Percentiles rank a stretch among this genome's conserved stretches.
phyloP scores from a whole-genome alignment of 2,888 invertebrate genomes.

The Phaedon cochleariae region DNA sequence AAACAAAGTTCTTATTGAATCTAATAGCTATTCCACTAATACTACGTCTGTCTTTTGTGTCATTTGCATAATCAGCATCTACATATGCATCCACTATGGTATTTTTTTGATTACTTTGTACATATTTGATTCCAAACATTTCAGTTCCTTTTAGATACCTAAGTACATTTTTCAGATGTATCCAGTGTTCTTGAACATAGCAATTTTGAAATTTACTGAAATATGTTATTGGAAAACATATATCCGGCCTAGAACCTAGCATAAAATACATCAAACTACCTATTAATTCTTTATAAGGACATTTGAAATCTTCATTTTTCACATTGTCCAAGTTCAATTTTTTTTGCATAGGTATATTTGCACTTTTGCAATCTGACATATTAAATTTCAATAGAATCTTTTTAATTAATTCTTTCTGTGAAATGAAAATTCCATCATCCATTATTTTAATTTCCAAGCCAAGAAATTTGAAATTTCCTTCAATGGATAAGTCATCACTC shows the following conservation, averaged over 20 bases:
- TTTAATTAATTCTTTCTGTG: conserved; percentile 9
- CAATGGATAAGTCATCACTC: neutral
- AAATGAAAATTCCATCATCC: conserved; percentile 18
- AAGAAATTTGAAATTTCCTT: conserved; percentile 8
- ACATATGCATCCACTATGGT: neutral
- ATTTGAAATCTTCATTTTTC: neutral
- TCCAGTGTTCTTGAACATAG: conserved; percentile 29
- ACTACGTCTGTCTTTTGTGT: neutral
- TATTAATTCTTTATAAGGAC: conserved; percentile 27
- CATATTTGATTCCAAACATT: conserved; percentile 28
- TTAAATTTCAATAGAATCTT: conserved; percentile 15
- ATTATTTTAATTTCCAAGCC: conserved; percentile 15
- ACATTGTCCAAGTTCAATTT: conserved; percentile 14
- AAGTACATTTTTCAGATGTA: conserved; percentile 23
- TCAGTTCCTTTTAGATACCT: conserved; percentile 23
- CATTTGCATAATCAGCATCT: conserved; percentile 16
- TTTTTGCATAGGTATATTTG: conserved; percentile 12
- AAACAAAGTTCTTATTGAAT: no score
- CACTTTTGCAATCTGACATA: conserved; percentile 16
- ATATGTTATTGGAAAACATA: conserved; percentile 34
- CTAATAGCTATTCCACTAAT: no score
- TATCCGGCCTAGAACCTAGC: conserved; percentile 34
- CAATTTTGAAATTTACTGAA: conserved; percentile 39
- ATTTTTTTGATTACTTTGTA: neutral
- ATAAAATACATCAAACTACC: conserved; percentile 39